Base-by-base conservation (phyloP, 2,113 vertebrate genomes). In the Castor canadensis region DNA sequence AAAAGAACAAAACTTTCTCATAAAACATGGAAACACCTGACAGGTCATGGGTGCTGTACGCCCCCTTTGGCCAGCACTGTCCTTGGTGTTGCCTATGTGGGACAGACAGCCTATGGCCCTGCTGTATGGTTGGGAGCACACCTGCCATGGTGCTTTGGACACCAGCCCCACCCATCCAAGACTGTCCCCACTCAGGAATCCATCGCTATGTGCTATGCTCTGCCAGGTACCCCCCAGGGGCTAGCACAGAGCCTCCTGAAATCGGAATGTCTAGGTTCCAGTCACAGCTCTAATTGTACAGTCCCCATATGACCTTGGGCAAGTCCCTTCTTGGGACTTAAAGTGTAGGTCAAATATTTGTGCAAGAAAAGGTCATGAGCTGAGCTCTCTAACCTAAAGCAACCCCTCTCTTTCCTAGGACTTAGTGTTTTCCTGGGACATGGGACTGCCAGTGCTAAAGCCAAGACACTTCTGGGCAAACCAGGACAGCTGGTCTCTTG, bases 201-300 rank as follows among this genome's bases (percentile, higher is more conserved):
- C 80, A 17, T 0, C 4, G 40, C 13, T 0, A 1, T 1, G 6
- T 32, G 6, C 52, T 4, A 0, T 13, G 32, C 32, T 38, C 40
- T 19, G 5, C 66, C 45, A 2, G 26, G 40, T 1, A 1, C 72
- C 45, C 5, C 28, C 30, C 9, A 0, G 1, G 3, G 26, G 30
- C 71, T 58, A 11, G 72, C 19, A 2, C 1, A 8, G 49, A 35
- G 32, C 6, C 4, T 2, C 45, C 43, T 60, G 24, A 38, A 49
- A 17, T 52, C 47, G 24, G 47, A 28, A n/a, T 32, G 35, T 52
- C 75, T 9, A 19, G 5, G 38, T 43, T 28, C 69, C 15, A 35
- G 28, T 20, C 4, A 30, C 26, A 45, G 82, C n/a, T 52, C 35
- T 12, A 32, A 45, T 7, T 9, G 35, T 8, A 47, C 35, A 71